Evolutionary conservation across 1,140 invertebrate species (phyloP), one percentile per base, ranked within the genome.

Genomic region (Drosophila azteca): DNA sequence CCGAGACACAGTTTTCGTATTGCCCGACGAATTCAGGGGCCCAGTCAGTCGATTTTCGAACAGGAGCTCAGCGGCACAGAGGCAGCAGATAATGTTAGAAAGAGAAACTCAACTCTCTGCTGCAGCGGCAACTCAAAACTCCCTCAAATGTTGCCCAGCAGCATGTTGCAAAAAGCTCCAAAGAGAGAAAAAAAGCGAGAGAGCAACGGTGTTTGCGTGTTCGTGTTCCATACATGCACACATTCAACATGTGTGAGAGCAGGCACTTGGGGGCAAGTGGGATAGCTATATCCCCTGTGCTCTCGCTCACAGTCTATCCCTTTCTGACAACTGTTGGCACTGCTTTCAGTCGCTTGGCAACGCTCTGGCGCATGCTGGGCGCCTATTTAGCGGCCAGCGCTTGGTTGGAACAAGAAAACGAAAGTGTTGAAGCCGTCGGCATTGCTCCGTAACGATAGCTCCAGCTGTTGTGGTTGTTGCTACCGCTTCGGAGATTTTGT

Each of bases 361-460:
- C 26, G 69, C 51, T 1, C 70, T 77, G 44, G 8, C 17, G 26
- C 6, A 35, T 61, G 77, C 77, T 91, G 90, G 17, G 68, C 73
- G 77, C 90, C 90, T 91, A 72, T 67, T 91, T 77, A 90, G 78
- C 77, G 90, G 90, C 90, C 87, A 91, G 90, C 90, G 75, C 73
- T 74, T 79, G 76, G 90, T 90, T 90, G 90, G 90, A 90, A 90
- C 90, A 90, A 90, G 90, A 91, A 91, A 91, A 89, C 79, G 90
- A 91, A 91, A 91, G 90, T 91, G 83, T 88, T 80, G 77, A 81
- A 64, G 70, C 61, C 57, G 39, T 22, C 58, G 58, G 46, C 54
- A 41, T 20, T 11, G n/a, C 43, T 24, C 35, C 46, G 35, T 39
- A 26, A 35, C 31, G 58, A 31, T 61, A 35, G 8, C 35, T 39